Base-by-base conservation (phyloP, 1,140 invertebrate genomes). In the Drosophila willistoni region DNA sequence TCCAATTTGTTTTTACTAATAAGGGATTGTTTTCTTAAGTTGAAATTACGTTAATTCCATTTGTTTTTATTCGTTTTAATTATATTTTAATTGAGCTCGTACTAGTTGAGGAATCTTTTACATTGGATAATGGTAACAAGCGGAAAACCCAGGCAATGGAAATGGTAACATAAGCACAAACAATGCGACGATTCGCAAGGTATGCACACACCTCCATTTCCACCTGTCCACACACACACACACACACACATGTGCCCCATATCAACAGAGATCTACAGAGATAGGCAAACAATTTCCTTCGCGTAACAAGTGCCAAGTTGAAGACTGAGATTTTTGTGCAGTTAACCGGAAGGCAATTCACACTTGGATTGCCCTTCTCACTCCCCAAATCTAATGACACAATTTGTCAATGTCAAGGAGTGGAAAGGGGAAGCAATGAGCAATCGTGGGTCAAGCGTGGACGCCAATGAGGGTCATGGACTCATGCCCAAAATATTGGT, bases 251-350 rank as follows among this genome's bases (percentile, higher is more conserved):
- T 42, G 44, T 47, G 44, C 44, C 44, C 44, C n/a, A 51, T 51
- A 51, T 51, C 44, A 51, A 51, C n/a, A 51, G 44, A 51, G 44
- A 51, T 51, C 44, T 51, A 7, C 12, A 9, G 44, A 65, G 69
- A 69, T 75, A 59, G 62, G 44, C 74, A 64, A 64, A 74, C 82
- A 77, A 86, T 78, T 86, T 68, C 44, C 72, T 68, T 71, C 71
- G 62, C 81, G 69, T 80, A 84, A 85, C 77, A 80, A 84, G 81
- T 76, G 80, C 63, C 81, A 84, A 84, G 77, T 84, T 84, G 62
- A 77, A 77, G 73, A 63, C 68, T 47, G 47, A 51, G 67, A 34
- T 61, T 41, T 25, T 56, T 63, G 67, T 72, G 59, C 70, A 76
- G 74, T 36, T 76, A 85, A 63, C 74, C 82, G 82, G 82, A 85